Base-by-base conservation (phyloP, 2,797 vertebrate genomes). In the Acropternis orthonyx region DNA sequence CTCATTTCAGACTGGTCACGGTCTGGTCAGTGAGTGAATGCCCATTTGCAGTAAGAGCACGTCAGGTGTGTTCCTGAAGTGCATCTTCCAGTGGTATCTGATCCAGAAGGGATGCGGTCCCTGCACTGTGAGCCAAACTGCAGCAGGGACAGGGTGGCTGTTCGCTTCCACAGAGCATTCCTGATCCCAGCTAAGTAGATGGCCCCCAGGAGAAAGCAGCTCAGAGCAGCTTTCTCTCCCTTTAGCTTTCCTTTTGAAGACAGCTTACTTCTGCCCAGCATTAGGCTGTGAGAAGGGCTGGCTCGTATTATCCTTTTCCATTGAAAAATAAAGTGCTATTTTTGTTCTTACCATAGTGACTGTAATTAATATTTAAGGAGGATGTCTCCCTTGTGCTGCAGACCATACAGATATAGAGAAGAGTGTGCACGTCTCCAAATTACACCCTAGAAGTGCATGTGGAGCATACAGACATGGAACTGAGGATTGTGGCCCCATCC, bases 241-340 rank as follows among this genome's bases (percentile, higher is more conserved):
- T 74, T 67, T 4, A 28, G 56, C 73, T 74, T 63, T 58, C 41
- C 84, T 71, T 88, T 87, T 48, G 72, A 81, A 93, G 75, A 18
- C 8, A 41, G 76, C 56, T 93, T n/a, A 9, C 51, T 79, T 8
- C 74, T 89, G 93, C 90, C 92, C 91, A 87, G 84, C 54, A 8
- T 61, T 24, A 72, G 44, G 44, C 37, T 79, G 71, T 20, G 44
- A 49, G 88, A 61, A 79, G 36, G 68, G 37, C 81, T 91, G 77
- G 16, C 80, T 79, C 49, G 80, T 9, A 1, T 46, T 63, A 32
- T 39, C 81, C 71, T 67, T 74, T 27, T 7, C 82, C 65, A 77
- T 28, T 83, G 75, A 85, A 77, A 93, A 92, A 76, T 34, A 91
- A 59, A 87, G 74, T 5, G 55, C 88, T 95, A 62, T 78, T 93